phyloP scores from a whole-genome alignment of 2,113 vertebrate species.

The Micronycteris hirsuta region DNA sequence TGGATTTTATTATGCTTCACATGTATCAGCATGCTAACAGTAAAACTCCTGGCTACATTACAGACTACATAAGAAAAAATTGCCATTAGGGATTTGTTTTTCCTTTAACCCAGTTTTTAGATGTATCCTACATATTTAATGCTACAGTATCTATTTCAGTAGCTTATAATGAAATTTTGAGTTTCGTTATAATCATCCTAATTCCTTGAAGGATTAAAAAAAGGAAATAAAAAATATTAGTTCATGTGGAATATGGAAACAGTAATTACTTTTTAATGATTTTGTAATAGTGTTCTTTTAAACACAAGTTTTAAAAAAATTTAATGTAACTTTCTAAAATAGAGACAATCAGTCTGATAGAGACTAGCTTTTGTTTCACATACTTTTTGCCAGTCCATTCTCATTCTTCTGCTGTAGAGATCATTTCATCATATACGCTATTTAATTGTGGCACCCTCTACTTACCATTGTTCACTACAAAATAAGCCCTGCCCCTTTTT shows the following conservation, averaged over 20 bases:
- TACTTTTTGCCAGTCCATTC: background rate
- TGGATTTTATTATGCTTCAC: background rate
- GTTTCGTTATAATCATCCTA: background rate
- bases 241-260: slow-evolving; percentile 8
- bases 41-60: background rate
- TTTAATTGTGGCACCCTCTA: background rate
- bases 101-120: background rate
- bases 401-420: background rate
- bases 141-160: background rate
- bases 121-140: background rate
- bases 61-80: background rate
- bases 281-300: background rate
- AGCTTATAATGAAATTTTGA: slow-evolving; percentile 8
- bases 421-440: background rate
- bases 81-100: background rate
- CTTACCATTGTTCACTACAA: background rate
- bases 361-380: background rate
- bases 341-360: background rate
- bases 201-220: background rate
- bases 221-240: slow-evolving; percentile 7
- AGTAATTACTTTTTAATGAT: background rate
- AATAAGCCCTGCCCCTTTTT: background rate
- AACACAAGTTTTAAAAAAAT: background rate
- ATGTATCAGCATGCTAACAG: background rate
- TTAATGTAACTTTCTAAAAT: background rate